Evolutionary conservation across 2,888 invertebrate genomes (phyloP).

Genomic region (Habroteleia sp.): DNA sequence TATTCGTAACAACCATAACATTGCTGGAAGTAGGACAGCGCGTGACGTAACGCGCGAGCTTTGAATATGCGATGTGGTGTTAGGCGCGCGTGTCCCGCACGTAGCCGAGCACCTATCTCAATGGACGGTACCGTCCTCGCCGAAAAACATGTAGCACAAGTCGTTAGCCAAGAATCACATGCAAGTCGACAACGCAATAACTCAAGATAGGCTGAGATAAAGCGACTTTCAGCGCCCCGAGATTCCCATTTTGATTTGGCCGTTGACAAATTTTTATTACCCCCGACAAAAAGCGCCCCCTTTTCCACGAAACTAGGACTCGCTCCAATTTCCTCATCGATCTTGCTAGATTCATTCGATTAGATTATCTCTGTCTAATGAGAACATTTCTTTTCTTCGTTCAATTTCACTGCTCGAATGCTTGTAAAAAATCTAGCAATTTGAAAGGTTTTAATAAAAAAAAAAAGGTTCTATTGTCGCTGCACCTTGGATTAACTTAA

Average conservation of each 20-base stretch:
- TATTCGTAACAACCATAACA: constrained; percentile 9
- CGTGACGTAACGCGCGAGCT: constrained; percentile 31
- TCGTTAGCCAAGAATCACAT: constrained; percentile 43
- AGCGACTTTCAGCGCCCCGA: constrained; percentile 9
- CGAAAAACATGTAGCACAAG: constrained; percentile 34
- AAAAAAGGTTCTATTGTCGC: no score
- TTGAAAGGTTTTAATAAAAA: no score
- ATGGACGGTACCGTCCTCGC: constrained; percentile 16
- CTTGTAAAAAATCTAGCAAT: no score
- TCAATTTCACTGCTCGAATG: no score
- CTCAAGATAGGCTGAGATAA: constrained; percentile 49
- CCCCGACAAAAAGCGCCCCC: constrained; percentile 1
- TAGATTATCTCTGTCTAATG: constrained; percentile 16
- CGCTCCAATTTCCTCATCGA: constrained; percentile 3
- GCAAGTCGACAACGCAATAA: constrained; percentile 43
- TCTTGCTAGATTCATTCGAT: constrained; percentile 10
- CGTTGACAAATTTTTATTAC: constrained; percentile 10
- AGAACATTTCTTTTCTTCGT: no score
- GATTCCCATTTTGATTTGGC: constrained; percentile 34
- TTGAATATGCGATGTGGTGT: constrained; percentile 29
- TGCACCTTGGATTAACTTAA: no score
- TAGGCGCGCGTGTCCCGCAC: constrained; percentile 14
- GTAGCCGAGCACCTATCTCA: constrained; percentile 27
- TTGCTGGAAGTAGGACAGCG: constrained; percentile 19
- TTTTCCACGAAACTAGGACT: constrained; percentile 7